These are phyloP conservation scores for Leptinotarsa rubiginosa DNA, from an alignment of 2,888 invertebrate genomes.

Conservation along the genomic window DNA sequence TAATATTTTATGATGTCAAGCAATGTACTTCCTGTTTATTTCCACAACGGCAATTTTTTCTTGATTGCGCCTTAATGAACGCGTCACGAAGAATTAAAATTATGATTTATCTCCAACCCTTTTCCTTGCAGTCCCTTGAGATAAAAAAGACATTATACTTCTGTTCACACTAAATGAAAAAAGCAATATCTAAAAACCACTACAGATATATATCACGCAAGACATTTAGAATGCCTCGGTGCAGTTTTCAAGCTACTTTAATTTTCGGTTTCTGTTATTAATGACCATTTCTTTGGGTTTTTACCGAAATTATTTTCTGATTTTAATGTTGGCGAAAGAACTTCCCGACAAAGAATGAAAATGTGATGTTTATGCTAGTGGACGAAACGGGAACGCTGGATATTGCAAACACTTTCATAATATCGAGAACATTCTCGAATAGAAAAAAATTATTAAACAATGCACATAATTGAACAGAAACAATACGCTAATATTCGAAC, in stretches of 20 bases:
- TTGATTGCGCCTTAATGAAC: slow-evolving; percentile 48
- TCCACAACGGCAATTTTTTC: slow-evolving; percentile 41
- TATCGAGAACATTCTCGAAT: not conserved
- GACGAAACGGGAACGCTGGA: not conserved
- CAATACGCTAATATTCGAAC: too few relatives aligned
- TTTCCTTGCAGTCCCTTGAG: slow-evolving; percentile 57
- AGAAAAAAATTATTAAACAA: not conserved
- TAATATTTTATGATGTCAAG: not conserved
- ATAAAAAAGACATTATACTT: slow-evolving; percentile 65
- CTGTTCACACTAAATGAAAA: slow-evolving; percentile 59
- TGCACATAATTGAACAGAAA: too few relatives aligned
- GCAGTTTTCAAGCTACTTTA: slow-evolving; percentile 52
- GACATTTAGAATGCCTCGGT: slow-evolving; percentile 55
- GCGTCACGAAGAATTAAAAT: slow-evolving; percentile 53
- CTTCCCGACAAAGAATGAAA: slow-evolving; percentile 9
- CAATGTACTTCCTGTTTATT: slow-evolving; percentile 33
- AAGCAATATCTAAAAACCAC: slow-evolving; percentile 61
- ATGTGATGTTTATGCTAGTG: slow-evolving; percentile 11
- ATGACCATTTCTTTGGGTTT: slow-evolving; percentile 45
- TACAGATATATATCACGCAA: slow-evolving; percentile 57
- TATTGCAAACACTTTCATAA: not conserved
- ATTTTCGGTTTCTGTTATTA: slow-evolving; percentile 51
- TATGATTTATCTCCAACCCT: slow-evolving; percentile 54
- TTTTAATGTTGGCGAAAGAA: slow-evolving; percentile 8
- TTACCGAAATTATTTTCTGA: slow-evolving; percentile 32